Evolutionary conservation across 2,888 invertebrate species (phyloP).

Genomic region (Lutraria lutraria): DNA sequence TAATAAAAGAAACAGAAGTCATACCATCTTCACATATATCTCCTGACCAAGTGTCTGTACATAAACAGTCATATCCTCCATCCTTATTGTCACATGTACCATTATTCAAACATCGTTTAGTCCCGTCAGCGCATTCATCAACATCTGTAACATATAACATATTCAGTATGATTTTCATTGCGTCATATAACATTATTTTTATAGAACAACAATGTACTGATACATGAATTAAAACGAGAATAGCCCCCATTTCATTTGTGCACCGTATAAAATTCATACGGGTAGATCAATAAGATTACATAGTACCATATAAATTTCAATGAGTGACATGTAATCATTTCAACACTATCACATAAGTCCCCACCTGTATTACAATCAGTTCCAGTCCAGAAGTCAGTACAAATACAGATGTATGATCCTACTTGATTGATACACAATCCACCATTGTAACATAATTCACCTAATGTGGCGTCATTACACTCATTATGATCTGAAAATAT

Average conservation of each 20-base stretch:
- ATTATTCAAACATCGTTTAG: conserved; percentile 45
- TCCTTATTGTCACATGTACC: conserved; percentile 52
- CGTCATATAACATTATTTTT: too few species aligned
- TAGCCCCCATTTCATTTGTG: too few species aligned
- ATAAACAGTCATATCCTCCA: conserved; percentile 49
- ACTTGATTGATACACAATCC: conserved; percentile 66
- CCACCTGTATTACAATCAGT: conserved; percentile 62
- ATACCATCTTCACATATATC: conserved; percentile 47
- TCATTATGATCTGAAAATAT: conserved; percentile 61
- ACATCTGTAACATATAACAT: conserved; percentile 40
- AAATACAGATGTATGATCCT: conserved; percentile 65
- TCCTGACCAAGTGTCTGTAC: conserved; percentile 49
- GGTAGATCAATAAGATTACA: too few species aligned
- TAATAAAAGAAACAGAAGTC: too few species aligned
- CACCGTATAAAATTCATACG: too few species aligned
- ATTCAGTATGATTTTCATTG: too few species aligned
- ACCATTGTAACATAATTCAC: conserved; percentile 60
- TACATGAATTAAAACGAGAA: too few species aligned
- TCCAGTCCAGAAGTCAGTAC: conserved; percentile 66
- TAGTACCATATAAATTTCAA: too few species aligned
- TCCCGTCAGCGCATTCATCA: conserved; percentile 47
- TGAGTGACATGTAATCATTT: too few species aligned
- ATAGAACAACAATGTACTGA: too few species aligned
- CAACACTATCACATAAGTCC: neutral
- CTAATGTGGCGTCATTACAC: conserved; percentile 49